Conservation (phyloP, 2,888 invertebrate species). For the Polydrusus tereticollis region DNA sequence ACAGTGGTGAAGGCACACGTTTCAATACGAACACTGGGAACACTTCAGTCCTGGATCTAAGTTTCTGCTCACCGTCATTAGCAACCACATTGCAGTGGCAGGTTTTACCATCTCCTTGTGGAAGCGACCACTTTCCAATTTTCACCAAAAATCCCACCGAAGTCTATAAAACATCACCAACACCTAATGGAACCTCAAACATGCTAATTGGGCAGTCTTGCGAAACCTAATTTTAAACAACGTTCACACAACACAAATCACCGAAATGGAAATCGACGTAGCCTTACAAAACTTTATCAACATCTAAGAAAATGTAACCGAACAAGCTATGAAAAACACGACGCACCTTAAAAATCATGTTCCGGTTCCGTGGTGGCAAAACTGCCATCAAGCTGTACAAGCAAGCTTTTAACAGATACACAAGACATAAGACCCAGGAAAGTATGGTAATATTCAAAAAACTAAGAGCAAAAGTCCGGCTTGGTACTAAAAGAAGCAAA, state of each 20-base stretch:
- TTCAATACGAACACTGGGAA: not conserved
- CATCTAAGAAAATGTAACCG: no score
- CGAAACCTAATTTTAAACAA: no score
- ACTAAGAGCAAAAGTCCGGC: not conserved
- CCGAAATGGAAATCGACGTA: no score
- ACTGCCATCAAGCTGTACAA: not conserved
- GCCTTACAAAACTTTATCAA: no score
- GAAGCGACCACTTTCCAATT: not conserved
- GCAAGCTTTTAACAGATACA: not conserved
- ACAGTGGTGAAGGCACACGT: not conserved
- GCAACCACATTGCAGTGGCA: not conserved
- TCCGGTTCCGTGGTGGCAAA: not conserved
- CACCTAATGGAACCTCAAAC: not conserved
- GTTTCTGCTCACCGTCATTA: not conserved
- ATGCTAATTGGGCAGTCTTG: no score
- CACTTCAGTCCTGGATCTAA: not conserved
- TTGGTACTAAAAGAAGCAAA: not conserved
- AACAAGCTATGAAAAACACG: no score
- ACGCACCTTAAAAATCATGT: no score
- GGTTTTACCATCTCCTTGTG: not conserved
- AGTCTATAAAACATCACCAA: not conserved
- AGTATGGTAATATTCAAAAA: not conserved
- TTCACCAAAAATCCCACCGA: not conserved
- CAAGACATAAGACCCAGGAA: not conserved
- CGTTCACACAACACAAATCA: no score